Conservation (phyloP, 2,888 invertebrate species). For the Molanna angustata region DNA sequence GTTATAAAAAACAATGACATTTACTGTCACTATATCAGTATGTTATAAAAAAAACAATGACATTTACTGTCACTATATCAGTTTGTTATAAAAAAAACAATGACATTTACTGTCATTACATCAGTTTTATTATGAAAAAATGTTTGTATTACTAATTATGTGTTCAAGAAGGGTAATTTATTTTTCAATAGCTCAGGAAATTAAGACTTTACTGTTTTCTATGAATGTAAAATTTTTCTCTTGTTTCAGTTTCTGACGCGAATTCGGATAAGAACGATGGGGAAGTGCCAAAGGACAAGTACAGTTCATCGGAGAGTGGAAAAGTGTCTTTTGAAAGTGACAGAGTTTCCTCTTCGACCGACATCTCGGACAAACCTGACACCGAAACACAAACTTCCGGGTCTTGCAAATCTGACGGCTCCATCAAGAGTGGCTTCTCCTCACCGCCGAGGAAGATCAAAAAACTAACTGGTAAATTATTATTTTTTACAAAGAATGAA, state of each 20-base stretch:
- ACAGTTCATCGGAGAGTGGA: neutral
- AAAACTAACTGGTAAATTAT: conserved; percentile 22
- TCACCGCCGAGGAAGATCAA: conserved; percentile 23
- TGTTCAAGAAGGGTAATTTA: too few relatives aligned
- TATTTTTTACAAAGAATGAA: too few relatives aligned
- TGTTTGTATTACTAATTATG: too few relatives aligned
- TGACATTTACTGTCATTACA: too few relatives aligned
- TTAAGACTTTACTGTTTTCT: neutral
- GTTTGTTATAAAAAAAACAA: too few relatives aligned
- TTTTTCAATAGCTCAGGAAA: neutral
- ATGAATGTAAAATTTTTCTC: neutral
- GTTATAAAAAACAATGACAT: too few relatives aligned
- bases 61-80: too few relatives aligned
- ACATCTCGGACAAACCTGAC: neutral
- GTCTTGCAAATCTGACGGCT: conserved; percentile 7
- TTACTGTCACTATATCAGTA: too few relatives aligned
- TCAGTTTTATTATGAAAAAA: too few relatives aligned
- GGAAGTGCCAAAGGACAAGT: conserved; percentile 1
- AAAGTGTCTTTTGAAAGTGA: neutral
- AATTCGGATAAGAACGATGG: neutral
- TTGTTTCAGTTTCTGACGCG: conserved; percentile 1
- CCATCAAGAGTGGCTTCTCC: neutral
- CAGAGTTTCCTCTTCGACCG: conserved; percentile 8
- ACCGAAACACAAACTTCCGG: neutral
- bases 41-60: too few relatives aligned